Evolutionary conservation across 2,113 vertebrate species (phyloP).

Genomic region (Ptilorrhoa leucosticta): DNA sequence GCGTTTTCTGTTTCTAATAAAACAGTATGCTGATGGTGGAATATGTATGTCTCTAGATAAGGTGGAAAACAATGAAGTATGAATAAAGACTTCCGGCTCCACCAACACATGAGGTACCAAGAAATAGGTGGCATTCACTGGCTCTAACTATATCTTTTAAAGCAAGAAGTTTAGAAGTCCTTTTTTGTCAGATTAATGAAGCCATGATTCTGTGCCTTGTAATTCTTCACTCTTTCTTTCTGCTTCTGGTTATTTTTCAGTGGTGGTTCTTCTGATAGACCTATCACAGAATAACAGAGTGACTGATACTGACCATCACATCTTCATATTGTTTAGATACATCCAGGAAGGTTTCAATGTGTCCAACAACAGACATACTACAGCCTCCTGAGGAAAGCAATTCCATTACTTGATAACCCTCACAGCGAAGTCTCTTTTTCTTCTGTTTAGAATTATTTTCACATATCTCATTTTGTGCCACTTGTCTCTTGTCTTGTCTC

Average conservation of each 20-base stretch:
- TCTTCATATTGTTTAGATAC: not conserved
- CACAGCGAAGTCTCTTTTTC: not conserved
- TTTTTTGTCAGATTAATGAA: not conserved
- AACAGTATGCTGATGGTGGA: not conserved
- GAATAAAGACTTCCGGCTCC: not conserved
- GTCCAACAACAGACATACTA: not conserved
- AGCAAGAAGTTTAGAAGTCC: not conserved
- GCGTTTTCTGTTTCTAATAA: not conserved
- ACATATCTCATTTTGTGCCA: not conserved
- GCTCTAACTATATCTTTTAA: not conserved
- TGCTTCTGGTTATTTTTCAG: not conserved
- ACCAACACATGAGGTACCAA: not conserved
- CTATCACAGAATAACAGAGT: not conserved
- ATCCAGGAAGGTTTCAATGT: not conserved
- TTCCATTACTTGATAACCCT: not conserved
- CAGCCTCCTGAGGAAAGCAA: fast-evolving
- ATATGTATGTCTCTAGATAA: not conserved
- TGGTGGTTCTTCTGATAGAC: not conserved
- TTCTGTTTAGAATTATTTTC: not conserved
- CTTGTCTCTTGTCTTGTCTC: not conserved
- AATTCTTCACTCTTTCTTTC: not conserved
- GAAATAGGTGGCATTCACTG: not conserved
- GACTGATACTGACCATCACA: not conserved
- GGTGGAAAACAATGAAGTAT: not conserved
- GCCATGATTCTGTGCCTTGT: not conserved